Evolutionary conservation across 1,140 invertebrate genomes (phyloP), one percentile per base, ranked within the genome.

Genomic region (Octopus bimaculoides): DNA sequence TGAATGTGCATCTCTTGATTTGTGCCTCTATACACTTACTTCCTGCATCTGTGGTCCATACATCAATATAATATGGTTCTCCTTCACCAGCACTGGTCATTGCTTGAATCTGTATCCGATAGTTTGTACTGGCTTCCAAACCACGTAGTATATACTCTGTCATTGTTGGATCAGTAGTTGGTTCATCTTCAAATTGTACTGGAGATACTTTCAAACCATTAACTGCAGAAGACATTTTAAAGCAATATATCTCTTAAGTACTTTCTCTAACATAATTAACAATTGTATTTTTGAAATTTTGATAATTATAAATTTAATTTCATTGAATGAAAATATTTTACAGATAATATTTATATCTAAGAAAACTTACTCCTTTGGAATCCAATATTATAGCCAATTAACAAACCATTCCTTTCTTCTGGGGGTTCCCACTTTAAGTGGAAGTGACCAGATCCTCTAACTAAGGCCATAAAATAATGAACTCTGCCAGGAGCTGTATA

Each of bases 351-450:
- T 5, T 71, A 9, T 20, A 71, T 71, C 0, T n/a, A 71, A 61
- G 26, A 71, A 7, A 71, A 82, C 93, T 93, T 0, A 97, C 94
- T 84, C 93, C 88, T 93, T 86, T 95, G 93, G 89, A 96, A 98
- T 87, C 95, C 96, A 84, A 99, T 95, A 87, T 94, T 94, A 89
- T 99, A 99, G 9, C 97, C 97, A 4, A 94, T 97, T 0, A 99
- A 89, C 80, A 95, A 92, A 52, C 98, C 98, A 90, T 99, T 99
- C n/a, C 95, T 93, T 86, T 97, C 94, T 52, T 95, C 92, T 0
- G 98, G 98, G 87, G 94, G 94, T 86, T 96, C 94, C 98, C 98
- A 99, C 54, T 93, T 93, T 1, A 99, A 89, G 77, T 94, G 93
- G 86, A 98, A 93, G 10, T 96, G 96, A 26, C 95, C 97, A 0